Evolutionary conservation across 37 sponge, comb jelly and placozoan genomes (phyloP), one percentile per base, ranked within the genome.

Genomic region (Spongia lamella): DNA sequence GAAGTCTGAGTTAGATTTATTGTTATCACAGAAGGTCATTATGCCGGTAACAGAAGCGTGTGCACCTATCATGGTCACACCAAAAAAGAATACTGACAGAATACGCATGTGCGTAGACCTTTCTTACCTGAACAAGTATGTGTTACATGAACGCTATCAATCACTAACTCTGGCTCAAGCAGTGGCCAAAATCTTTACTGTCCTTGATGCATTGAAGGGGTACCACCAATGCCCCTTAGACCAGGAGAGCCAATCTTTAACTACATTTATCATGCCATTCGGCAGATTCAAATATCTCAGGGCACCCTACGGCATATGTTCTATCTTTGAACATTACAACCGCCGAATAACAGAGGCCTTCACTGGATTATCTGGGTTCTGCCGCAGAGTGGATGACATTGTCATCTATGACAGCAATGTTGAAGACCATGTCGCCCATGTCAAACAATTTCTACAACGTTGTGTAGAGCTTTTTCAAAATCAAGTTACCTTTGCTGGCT

Each of bases 241-340:
- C 66, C 40, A 81, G 35, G 81, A 72, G 25, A 71, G 73, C 53
- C 73, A 81, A 57, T 56, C 26, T 1, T 66, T 81, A 11, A 81
- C 82, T 9, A 81, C 74, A 4, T 81, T 81, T 58, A 81, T 81
- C 56, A 81, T 74, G 53, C 82, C 82, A 7, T 80, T 80, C 36
- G 72, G 81, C 11, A 51, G 63, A 17, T 80, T 62, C 53, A 80
- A 62, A 53, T 70, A 70, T 26, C 62, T 70, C 34, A 51, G 72
- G 21, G 81, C 81, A 20, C 81, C 81, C 36, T 70, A 70, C 25
- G 72, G 63, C 35, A 80, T 80, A 13, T 80, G 64, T 22, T 80
- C 81, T 38, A 80, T 80, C 36, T 69, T 58, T 21, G 81, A 80
- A 22, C 81, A n/a, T n/a, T n/a, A n/a, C n/a, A n/a, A n/a, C n/a